Conservation (phyloP, 2,888 invertebrate species). For the Druceiella hillmani region DNA sequence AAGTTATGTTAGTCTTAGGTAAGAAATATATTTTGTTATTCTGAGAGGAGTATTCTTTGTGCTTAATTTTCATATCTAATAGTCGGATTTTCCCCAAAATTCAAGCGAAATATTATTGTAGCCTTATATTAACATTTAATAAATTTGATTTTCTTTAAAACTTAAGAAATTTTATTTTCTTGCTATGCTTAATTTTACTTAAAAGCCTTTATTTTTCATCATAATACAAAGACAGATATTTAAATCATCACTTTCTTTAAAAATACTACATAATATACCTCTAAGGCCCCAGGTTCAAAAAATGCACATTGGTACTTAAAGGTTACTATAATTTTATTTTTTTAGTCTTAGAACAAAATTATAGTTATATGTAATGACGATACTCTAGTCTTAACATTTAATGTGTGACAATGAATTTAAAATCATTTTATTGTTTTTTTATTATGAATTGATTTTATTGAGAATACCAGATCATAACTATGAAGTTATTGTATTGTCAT, state of each 20-base stretch:
- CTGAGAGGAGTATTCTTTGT: not conserved
- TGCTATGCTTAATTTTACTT: slow-evolving; percentile 3
- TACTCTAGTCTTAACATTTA: too few relatives aligned
- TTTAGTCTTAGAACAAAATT: too few relatives aligned
- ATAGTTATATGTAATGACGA: too few relatives aligned
- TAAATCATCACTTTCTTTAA: slow-evolving; percentile 7
- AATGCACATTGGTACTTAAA: too few relatives aligned
- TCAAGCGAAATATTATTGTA: slow-evolving; percentile 4
- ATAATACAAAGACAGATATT: slow-evolving; percentile 4
- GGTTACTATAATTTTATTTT: too few relatives aligned
- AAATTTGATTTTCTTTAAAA: too few relatives aligned
- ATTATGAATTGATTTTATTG: too few relatives aligned
- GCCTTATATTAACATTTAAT: not conserved
- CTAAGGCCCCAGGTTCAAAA: slow-evolving; percentile 3
- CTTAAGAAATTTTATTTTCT: slow-evolving; percentile 2
- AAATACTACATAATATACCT: slow-evolving; percentile 6
- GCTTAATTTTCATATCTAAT: not conserved
- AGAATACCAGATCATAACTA: too few relatives aligned
- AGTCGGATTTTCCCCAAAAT: slow-evolving; percentile 3
- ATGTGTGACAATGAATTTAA: too few relatives aligned
- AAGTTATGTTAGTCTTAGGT: slow-evolving; percentile 3
- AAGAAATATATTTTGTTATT: slow-evolving; percentile 4
- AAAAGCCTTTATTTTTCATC: slow-evolving; percentile 5
- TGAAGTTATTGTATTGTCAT: too few relatives aligned
- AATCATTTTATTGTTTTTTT: too few relatives aligned